Percentiles rank a stretch among this genome's conserved stretches.
Conservation (phyloP, 1,140 invertebrate genomes). For the Bombus picipes region DNA sequence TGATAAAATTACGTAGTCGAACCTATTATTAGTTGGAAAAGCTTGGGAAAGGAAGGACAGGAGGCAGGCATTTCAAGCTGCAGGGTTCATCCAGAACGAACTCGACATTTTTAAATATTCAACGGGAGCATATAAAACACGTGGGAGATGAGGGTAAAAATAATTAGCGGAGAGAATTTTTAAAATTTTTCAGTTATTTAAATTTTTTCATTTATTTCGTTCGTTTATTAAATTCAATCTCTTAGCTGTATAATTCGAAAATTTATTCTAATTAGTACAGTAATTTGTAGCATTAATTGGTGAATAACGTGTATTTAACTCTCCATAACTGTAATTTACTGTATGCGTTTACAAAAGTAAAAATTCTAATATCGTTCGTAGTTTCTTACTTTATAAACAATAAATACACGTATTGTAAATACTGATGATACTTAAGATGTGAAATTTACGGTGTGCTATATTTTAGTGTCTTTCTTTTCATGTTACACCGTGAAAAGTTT, state of each 20-base stretch:
- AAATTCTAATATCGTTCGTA: not conserved
- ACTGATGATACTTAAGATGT: not conserved
- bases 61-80: not conserved
- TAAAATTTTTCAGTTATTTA: not conserved
- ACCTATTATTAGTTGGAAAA: constrained; percentile 20
- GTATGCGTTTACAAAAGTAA: not conserved
- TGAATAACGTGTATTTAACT: not conserved
- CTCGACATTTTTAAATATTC: constrained; percentile 8
- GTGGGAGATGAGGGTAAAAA: not conserved
- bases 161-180: not conserved
- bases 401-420: too few species aligned
- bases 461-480: not conserved
- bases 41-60: not conserved
- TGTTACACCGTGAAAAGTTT: not conserved
- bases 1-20: constrained; percentile 34
- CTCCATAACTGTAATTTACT: too few species aligned
- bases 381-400: not conserved
- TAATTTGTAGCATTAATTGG: not conserved
- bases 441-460: not conserved
- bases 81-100: constrained; percentile 15
- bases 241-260: too few species aligned
- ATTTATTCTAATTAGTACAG: too few species aligned
- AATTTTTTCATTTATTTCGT: not conserved
- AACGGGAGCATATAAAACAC: not conserved
- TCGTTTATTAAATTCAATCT: not conserved